A percentile compares a stretch with the other conserved stretches of the same genome.
Evolutionary conservation across 2,888 invertebrate species (phyloP).

Genomic region (Heliconius erato): DNA sequence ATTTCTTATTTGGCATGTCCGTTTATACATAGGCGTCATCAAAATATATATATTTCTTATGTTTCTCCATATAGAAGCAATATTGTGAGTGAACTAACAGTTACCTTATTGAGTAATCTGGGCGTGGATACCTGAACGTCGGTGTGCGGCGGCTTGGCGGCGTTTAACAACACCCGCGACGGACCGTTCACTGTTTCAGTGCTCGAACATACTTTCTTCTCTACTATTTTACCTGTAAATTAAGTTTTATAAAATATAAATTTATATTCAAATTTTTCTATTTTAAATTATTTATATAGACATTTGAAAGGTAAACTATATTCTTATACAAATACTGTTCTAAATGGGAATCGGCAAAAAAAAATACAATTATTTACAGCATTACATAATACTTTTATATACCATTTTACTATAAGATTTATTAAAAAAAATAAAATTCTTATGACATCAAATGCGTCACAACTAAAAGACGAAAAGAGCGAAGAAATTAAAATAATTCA

Average conservation of each 20-base stretch:
- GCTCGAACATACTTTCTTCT: constrained; percentile 87
- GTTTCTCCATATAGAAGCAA: constrained; percentile 73
- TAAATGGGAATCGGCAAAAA: too few relatives aligned
- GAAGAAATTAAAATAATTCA: too few relatives aligned
- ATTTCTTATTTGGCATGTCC: not conserved
- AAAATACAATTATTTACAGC: too few relatives aligned
- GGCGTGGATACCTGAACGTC: constrained; percentile 85
- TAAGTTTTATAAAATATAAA: not conserved
- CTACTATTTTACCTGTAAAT: constrained; percentile 87
- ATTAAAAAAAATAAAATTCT: too few relatives aligned
- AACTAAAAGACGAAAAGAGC: too few relatives aligned
- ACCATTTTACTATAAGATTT: too few relatives aligned
- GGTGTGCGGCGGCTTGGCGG: constrained; percentile 75
- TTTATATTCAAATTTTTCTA: not conserved
- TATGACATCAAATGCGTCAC: too few relatives aligned
- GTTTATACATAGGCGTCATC: not conserved
- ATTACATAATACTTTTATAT: too few relatives aligned
- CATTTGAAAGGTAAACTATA: too few relatives aligned
- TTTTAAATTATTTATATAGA: not conserved
- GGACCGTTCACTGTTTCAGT: constrained; percentile 79
- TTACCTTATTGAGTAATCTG: constrained; percentile 85
- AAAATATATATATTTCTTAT: not conserved
- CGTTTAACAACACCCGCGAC: constrained; percentile 73
- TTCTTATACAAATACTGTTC: too few relatives aligned
- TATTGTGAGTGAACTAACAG: constrained; percentile 67